A percentile compares a stretch with the other conserved stretches of the same genome.
These are phyloP conservation scores for Cecidostiba fungosa DNA, from an alignment of 2,888 invertebrate species.

Conservation along the genomic window DNA sequence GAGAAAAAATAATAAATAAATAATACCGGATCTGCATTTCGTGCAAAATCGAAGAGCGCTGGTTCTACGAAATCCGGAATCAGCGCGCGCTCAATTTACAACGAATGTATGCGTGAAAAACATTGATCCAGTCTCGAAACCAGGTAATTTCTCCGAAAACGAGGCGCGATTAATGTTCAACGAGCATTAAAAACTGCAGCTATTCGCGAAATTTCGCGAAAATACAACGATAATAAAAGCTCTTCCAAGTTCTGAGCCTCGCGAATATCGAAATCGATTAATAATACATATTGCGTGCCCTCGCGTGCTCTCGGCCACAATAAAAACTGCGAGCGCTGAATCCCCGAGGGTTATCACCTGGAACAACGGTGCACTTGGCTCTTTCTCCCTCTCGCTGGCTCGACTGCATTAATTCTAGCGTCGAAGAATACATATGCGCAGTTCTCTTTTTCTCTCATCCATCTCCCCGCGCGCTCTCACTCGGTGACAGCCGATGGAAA, in stretches of 20 bases:
- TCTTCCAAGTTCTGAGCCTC: neutral
- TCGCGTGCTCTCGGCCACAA: slow-evolving; percentile 14
- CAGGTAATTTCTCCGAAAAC: neutral
- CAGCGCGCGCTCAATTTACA: neutral
- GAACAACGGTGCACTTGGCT: slow-evolving; percentile 12
- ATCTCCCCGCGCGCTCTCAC: no score
- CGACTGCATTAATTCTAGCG: slow-evolving; percentile 6
- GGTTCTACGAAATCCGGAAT: neutral
- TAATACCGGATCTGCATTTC: neutral
- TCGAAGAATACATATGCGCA: neutral
- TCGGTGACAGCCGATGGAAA: neutral
- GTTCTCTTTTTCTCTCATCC: neutral
- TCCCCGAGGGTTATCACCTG: slow-evolving; percentile 32
- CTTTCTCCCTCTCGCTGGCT: neutral
- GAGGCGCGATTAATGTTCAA: neutral
- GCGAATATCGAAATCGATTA: slow-evolving; percentile 17
- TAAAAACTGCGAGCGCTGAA: slow-evolving; percentile 30
- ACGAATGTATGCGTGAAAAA: neutral
- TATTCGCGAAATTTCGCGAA: neutral
- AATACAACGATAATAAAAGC: neutral
- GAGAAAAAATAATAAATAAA: neutral
- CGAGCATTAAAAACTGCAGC: neutral
- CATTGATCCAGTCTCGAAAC: neutral
- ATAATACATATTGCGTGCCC: slow-evolving; percentile 27
- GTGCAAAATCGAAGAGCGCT: neutral